Evolutionary conservation across 2,888 invertebrate species (phyloP).

Genomic region (Trachelus tabidus): DNA sequence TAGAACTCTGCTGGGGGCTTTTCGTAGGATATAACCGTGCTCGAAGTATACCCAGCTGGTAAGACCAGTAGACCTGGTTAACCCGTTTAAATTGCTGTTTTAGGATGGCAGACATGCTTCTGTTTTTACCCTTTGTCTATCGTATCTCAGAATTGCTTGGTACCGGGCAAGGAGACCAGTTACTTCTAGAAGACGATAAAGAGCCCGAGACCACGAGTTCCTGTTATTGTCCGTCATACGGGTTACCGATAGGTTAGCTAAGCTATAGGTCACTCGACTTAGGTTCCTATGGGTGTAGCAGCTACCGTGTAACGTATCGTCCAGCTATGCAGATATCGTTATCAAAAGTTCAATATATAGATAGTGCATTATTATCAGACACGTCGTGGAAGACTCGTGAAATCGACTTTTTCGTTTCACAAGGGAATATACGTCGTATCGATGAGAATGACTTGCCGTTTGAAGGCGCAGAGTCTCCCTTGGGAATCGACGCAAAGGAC

Average conservation of each 20-base stretch:
- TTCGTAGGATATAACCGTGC: background rate
- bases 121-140: background rate
- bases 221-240: conserved; percentile 36
- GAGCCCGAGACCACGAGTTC: conserved; percentile 11
- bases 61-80: background rate
- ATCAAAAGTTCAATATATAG: too few relatives aligned
- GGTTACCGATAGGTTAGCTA: conserved; percentile 40
- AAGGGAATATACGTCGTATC: too few relatives aligned
- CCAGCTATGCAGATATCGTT: too few relatives aligned
- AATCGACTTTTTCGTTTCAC: background rate
- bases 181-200: background rate
- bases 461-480: background rate
- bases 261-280: conserved; percentile 5
- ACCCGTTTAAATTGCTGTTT: background rate
- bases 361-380: too few relatives aligned
- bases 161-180: background rate
- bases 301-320: too few relatives aligned
- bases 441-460: background rate
- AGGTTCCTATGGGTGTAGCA: conserved; percentile 8
- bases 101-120: background rate
- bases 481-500: background rate
- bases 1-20: background rate
- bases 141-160: conserved; percentile 6
- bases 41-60: background rate
- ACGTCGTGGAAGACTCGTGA: accelerated